Percentiles rank a stretch among this genome's conserved stretches.
These are phyloP conservation scores for Antheraea yamamai DNA, from an alignment of 2,888 invertebrate species.

Conservation along the genomic window DNA sequence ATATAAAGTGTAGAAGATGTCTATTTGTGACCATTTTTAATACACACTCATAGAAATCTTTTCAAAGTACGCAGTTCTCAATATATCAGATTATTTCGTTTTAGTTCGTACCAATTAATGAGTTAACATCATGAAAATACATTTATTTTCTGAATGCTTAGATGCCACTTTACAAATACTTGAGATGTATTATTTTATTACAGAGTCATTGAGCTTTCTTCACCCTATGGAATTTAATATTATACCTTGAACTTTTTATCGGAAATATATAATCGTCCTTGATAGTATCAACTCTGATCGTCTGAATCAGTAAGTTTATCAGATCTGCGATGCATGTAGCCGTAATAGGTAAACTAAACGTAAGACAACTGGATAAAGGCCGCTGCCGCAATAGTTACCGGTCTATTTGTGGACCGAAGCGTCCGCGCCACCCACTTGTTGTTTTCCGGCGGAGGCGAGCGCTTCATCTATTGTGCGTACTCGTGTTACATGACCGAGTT, in stretches of 20 bases:
- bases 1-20: not conserved
- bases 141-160: not conserved
- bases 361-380: constrained; percentile 48
- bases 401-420: constrained; percentile 66
- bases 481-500: constrained; percentile 60
- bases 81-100: no score
- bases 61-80: no score
- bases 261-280: not conserved
- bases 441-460: constrained; percentile 55
- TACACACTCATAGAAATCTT: no score
- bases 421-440: constrained; percentile 71
- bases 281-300: not conserved
- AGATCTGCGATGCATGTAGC: not conserved
- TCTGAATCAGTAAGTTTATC: not conserved
- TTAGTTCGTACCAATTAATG: no score
- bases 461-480: constrained; percentile 49
- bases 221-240: not conserved
- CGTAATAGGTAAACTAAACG: constrained; percentile 41
- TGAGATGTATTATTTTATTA: not conserved
- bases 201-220: not conserved
- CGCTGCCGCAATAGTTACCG: constrained; percentile 57
- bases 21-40: not conserved
- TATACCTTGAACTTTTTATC: not conserved
- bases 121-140: not conserved
- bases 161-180: not conserved